phyloP scores from a whole-genome alignment of 2,113 vertebrate species.

The Callithrix jacchus region DNA sequence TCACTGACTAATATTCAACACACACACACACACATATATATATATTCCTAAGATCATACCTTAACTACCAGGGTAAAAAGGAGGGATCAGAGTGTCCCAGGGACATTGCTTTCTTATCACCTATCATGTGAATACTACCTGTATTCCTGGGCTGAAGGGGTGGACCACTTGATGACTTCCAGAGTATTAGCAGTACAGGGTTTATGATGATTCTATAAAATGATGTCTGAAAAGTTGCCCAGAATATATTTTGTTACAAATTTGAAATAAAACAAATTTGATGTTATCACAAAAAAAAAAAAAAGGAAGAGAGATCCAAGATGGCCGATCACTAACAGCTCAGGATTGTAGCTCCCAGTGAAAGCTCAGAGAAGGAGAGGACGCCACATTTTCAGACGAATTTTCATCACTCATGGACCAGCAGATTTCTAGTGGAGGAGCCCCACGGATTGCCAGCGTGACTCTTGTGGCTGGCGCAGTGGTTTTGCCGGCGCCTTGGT shows the following conservation, averaged over 20 bases:
- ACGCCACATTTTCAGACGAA: no score
- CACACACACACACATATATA: not conserved
- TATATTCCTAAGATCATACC: not conserved
- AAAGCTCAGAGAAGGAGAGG: no score
- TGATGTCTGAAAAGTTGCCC: conserved; percentile 32
- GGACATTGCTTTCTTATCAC: not conserved
- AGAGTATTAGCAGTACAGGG: not conserved
- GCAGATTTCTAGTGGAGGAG: no score
- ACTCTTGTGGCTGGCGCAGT: no score
- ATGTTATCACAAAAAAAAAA: no score
- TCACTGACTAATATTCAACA: conserved; percentile 38
- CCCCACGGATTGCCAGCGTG: no score
- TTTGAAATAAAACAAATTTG: conserved; percentile 64
- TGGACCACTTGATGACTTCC: conserved; percentile 17
- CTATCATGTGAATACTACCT: conserved; percentile 30
- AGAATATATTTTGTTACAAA: conserved; percentile 72
- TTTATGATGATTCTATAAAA: conserved; percentile 52
- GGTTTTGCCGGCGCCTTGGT: no score
- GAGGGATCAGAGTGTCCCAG: not conserved
- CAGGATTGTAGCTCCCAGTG: no score
- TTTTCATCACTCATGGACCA: no score
- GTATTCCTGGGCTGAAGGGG: conserved; percentile 14
- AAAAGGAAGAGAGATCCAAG: no score
- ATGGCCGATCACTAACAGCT: no score
- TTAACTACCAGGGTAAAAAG: not conserved